Evolutionary conservation across 2,113 vertebrate species (phyloP).

Genomic region (Thymallus thymallus): DNA sequence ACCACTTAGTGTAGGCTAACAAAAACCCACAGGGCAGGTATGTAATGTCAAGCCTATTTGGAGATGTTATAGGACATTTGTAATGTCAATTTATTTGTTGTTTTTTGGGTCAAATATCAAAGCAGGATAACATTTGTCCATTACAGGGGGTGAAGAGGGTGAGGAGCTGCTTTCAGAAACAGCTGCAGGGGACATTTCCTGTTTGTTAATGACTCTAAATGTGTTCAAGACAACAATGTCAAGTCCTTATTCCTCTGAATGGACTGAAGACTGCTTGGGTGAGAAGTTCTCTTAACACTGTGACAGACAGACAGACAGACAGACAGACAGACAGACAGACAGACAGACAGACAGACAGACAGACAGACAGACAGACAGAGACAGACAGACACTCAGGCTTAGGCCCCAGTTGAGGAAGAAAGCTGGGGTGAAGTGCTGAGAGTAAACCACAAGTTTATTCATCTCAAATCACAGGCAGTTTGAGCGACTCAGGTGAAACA

Average conservation of each 20-base stretch:
- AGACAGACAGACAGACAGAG: constrained; percentile 26
- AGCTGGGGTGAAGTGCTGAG: constrained; percentile 17
- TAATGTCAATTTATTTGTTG: constrained; percentile 69
- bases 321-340: constrained; percentile 28
- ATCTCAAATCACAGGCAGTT: constrained; percentile 56
- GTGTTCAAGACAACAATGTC: constrained; percentile 78
- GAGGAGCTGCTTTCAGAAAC: constrained; percentile 57
- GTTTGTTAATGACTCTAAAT: constrained; percentile 82
- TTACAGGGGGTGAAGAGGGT: constrained; percentile 56
- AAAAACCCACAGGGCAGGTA: constrained; percentile 58
- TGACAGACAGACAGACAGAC: constrained; percentile 29
- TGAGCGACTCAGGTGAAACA: constrained; percentile 41
- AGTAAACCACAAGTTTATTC: constrained; percentile 53
- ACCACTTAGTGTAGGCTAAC: constrained; percentile 69
- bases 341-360: neutral
- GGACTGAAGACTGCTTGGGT: constrained; percentile 62
- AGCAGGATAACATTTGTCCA: constrained; percentile 71
- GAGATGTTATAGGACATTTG: constrained; percentile 68
- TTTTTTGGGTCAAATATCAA: constrained; percentile 75
- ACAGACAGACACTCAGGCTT: constrained; percentile 28
- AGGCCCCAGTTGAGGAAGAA: constrained; percentile 33
- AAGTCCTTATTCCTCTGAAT: constrained; percentile 68
- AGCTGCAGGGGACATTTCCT: constrained; percentile 80
- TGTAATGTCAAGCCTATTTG: constrained; percentile 73
- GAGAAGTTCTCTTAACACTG: constrained; percentile 34